Percentiles rank a stretch among this genome's conserved stretches.
Conservation (phyloP, 2,113 vertebrate genomes). For the Pimephales promelas region DNA sequence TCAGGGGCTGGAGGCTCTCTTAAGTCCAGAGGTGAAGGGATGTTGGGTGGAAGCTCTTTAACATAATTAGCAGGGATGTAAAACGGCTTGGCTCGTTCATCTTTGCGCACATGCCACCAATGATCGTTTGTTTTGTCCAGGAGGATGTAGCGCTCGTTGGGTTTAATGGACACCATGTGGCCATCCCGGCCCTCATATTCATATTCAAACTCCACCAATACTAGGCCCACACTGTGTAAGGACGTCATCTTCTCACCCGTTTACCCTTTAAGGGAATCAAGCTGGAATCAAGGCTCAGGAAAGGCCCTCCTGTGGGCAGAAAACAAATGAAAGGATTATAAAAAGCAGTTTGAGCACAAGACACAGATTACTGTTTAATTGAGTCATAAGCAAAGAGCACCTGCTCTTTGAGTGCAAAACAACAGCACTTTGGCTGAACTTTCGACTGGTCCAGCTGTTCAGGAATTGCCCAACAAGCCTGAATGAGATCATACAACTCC, state of each 20-base stretch:
- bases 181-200: slow-evolving; percentile 87
- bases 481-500: background rate
- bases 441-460: background rate
- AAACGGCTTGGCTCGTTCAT: slow-evolving; percentile 78
- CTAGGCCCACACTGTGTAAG: slow-evolving; percentile 76
- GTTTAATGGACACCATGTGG: slow-evolving; percentile 83
- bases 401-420: slow-evolving; percentile 2
- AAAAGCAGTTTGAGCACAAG: background rate
- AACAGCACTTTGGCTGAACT: slow-evolving; percentile 2
- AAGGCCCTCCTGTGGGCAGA: slow-evolving; percentile 47
- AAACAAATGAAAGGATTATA: slow-evolving; percentile 45
- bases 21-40: slow-evolving; percentile 69
- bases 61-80: slow-evolving; percentile 95
- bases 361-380: background rate
- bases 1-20: slow-evolving; percentile 51
- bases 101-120: slow-evolving; percentile 91
- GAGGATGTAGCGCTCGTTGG: slow-evolving; percentile 89
- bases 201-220: slow-evolving; percentile 90
- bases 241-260: slow-evolving; percentile 53
- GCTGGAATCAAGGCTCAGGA: slow-evolving; percentile 64
- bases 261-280: slow-evolving; percentile 38
- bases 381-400: background rate
- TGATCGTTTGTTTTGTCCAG: slow-evolving; percentile 88
- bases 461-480: background rate
- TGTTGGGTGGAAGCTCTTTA: slow-evolving; percentile 78